Base-by-base conservation (phyloP, 2,888 invertebrate species). In the Linyphia triangularis region DNA sequence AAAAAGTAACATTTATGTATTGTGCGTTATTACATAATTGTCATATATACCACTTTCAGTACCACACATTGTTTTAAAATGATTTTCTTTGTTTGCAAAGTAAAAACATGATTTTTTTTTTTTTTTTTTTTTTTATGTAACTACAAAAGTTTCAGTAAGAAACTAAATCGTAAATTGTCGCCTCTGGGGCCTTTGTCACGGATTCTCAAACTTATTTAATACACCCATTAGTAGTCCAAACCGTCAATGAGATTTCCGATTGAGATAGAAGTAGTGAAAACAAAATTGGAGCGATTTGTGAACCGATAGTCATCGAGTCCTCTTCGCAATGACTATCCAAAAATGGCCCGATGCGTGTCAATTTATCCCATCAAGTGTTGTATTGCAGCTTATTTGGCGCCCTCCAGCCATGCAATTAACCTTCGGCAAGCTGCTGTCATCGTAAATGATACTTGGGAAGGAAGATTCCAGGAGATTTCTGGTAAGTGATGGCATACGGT, bases 381-480 rank as follows among this genome's bases (percentile, higher is more conserved):
- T 40, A 33, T 78, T 19, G 78, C 65, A 67, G 43, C 51, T 67
- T 22, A 43, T 67, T 67, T 78, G 65, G 22, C 51, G 65, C 78
- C 51, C 65, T 51, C 26, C 28, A 51, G 78, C 43, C 1, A 43
- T 13, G 30, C 78, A 78, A 67, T 78, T 78, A 78, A 78, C 78
- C 65, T 67, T 43, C 24, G 37, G 43, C n/a, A 43, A 19, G 22
- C 43, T 43, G 28, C 78, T 78, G 78, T 78, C 78, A 78, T 67
- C 78, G 28, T 67, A 78, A 78, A 78, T 78, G 78, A 78, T 65
- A 78, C 78, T 78, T 78, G 78, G 30, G 65, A 19, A 43, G 65
- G 78, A 77, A 63, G 61, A 77, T 63, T 61, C 51, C 30, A 10
- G 26, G 26, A 40, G 24, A 26, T n/a, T 24, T 26, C 43, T 30